Conservation (phyloP, 2,113 vertebrate species). For the Microcebus tavaratra region DNA sequence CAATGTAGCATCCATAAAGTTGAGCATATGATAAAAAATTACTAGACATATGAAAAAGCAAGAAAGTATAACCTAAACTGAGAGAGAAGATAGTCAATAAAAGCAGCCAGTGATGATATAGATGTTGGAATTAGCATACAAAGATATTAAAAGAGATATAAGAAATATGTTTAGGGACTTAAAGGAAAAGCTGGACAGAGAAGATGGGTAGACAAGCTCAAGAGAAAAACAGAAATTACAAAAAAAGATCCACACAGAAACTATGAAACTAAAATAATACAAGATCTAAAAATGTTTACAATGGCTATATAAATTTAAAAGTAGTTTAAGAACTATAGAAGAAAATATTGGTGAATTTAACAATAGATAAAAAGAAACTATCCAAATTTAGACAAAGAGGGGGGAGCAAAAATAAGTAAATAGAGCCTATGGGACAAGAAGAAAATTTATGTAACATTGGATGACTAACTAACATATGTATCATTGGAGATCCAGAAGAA, state of each 20-base stretch:
- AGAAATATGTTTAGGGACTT: background rate
- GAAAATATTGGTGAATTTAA: background rate
- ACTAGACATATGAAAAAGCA: background rate
- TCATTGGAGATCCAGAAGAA: background rate
- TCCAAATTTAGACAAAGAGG: background rate
- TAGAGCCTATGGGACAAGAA: background rate
- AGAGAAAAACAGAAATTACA: background rate
- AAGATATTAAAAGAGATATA: background rate
- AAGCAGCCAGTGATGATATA: background rate
- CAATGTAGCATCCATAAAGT: background rate
- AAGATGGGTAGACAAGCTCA: background rate
- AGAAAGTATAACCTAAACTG: background rate
- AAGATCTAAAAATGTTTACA: background rate
- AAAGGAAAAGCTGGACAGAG: background rate
- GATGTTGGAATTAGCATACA: background rate
- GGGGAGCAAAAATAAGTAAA: background rate
- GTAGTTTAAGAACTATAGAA: background rate
- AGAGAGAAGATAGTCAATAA: background rate
- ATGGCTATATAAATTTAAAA: background rate
- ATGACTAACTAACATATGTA: background rate
- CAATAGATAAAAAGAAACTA: slow-evolving; percentile 13
- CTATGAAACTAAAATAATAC: background rate
- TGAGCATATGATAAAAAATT: background rate
- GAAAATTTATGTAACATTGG: background rate
- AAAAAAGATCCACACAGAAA: background rate